Base-by-base conservation (phyloP, 2,888 invertebrate genomes). In the Stomorhina lunata region DNA sequence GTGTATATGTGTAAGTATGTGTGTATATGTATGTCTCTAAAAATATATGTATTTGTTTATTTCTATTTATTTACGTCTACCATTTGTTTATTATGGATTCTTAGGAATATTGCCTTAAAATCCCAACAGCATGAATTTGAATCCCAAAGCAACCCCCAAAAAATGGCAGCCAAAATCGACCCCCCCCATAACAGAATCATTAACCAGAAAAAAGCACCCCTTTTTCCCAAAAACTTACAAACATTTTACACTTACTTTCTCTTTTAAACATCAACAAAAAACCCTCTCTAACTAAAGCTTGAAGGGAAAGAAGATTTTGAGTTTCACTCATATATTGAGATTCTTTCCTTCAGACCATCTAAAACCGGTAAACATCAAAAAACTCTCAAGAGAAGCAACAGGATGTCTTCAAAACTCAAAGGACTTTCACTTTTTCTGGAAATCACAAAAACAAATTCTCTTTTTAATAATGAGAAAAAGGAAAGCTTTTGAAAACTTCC, bases 111-210 rank as follows among this genome's bases (percentile, higher is more conserved):
- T 79, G 72, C 68, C 55, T 71, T 59, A 71, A 82, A 82, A 89
- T 91, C 91, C 91, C 91, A 91, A 85, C 89, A 90, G 91, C 91
- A 90, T 91, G 91, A 89, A 89, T 87, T 86, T 86, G 88, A 90
- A 88, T 91, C 91, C 91, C 91, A 89, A 87, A 91, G 91, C 91
- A 90, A 90, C 90, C 88, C 87, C 87, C 81, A 86, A 85, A n/a
- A 83, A 85, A 32, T 32, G 9, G 34, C 53, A 34, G 45, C 66
- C 76, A 63, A 65, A 73, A 75, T 82, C 76, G 40, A 73, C 57
- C 27, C 25, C 37, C 20, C 37, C 84, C 73, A 25, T 65, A 75
- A 66, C 55, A 72, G 50, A 20, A 68, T 25, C 25, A 55, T 15
- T 2, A n/a, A 7, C 29, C 48, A 65, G 43, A 73, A 80, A 79